Conservation (phyloP, 2,113 vertebrate species). For the Myocastor coypus region DNA sequence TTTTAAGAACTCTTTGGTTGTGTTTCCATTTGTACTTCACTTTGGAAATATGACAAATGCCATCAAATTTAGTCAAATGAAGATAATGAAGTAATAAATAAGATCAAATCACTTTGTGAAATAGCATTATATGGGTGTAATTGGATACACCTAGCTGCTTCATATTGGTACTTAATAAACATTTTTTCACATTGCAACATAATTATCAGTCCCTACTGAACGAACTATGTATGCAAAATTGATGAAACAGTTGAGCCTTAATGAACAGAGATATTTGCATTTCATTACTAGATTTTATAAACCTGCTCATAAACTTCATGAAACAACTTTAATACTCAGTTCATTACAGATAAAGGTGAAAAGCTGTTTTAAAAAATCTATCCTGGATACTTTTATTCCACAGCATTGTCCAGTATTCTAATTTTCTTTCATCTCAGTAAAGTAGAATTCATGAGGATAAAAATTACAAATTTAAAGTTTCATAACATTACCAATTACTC, state of each 20-base stretch:
- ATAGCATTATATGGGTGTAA: slow-evolving; percentile 77
- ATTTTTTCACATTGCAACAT: slow-evolving; percentile 79
- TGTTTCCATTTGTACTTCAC: slow-evolving; percentile 65
- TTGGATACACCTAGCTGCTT: slow-evolving; percentile 78
- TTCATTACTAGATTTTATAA: slow-evolving; percentile 84
- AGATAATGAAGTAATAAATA: slow-evolving; percentile 78
- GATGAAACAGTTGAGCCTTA: slow-evolving; percentile 84
- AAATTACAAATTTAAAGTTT: slow-evolving; percentile 66
- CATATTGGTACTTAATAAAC: slow-evolving; percentile 84
- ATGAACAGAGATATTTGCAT: slow-evolving; percentile 85
- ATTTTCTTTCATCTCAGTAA: slow-evolving; percentile 67
- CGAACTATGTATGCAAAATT: slow-evolving; percentile 81
- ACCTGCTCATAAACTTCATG: slow-evolving; percentile 83
- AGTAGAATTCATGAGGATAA: slow-evolving; percentile 30
- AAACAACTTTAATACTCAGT: slow-evolving; percentile 83
- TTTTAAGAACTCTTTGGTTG: slow-evolving; percentile 61
- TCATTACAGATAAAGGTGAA: slow-evolving; percentile 75
- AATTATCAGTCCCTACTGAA: slow-evolving; percentile 83
- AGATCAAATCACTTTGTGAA: slow-evolving; percentile 75
- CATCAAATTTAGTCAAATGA: slow-evolving; percentile 71
- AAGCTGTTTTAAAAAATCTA: slow-evolving; percentile 70
- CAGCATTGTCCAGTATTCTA: slow-evolving; percentile 23
- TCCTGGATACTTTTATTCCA: slow-evolving; percentile 62
- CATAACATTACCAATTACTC: slow-evolving; percentile 40
- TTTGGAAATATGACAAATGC: slow-evolving; percentile 66